Base-by-base conservation (phyloP, 2,888 invertebrate species). In the Cephus pulcher region DNA sequence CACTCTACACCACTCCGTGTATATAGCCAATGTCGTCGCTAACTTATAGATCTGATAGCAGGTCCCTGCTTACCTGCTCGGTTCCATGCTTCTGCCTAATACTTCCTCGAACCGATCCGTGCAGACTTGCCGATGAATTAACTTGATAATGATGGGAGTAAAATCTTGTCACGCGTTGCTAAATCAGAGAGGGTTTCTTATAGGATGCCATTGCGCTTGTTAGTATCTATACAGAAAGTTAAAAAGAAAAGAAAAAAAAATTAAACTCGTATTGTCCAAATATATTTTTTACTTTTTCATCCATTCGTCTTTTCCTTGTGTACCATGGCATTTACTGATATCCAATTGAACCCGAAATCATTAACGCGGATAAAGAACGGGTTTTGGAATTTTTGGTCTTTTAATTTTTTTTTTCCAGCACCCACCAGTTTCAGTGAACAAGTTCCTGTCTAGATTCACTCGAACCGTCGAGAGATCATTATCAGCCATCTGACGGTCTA, bases 1-100 rank as follows among this genome's bases (percentile, higher is more conserved):
- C 33, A 34, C 74, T 33, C 74, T 30, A 73, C 34, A n/a, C 69
- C 69, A 71, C 56, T 69, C 12, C 73, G 75, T 56, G 56, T 56
- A 56, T 56, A 56, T 56, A 56, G 56, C 56, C 73, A 73, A 73
- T 76, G 78, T 78, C 78, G 71, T 35, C 78, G 78, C 73, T 78
- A 78, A 78, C 76, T 78, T 76, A 78, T 76, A 56, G 76, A 78
- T 78, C 76, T 78, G 78, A 78, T 78, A 78, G 69, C 78, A 37
- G 35, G 68, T 33, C 76, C 40, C 40, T 73, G 73, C 76, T 71
- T 76, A 78, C 76, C 78, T 73, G 76, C 68, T 35, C 69, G 76
- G 73, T 75, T 68, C 75, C 71, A 34, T 71, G 71, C 71, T 76
- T 75, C 40, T 78, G 73, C 75, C 78, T 75, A 73, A 73, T 78